phyloP scores from a whole-genome alignment of 1,140 invertebrate species.

The Nephila pilipes region DNA sequence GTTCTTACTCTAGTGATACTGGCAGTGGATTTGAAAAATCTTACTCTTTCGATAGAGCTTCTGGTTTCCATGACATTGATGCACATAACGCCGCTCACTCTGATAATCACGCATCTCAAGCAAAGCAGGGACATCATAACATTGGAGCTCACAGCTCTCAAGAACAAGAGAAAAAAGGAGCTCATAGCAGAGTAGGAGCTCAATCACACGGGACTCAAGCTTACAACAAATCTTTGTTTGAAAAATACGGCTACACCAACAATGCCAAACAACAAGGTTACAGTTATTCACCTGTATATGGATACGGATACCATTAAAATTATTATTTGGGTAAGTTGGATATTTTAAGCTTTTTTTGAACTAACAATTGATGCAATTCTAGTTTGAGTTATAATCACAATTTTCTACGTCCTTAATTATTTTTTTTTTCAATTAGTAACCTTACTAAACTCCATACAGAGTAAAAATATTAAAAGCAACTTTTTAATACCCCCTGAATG shows the following conservation, averaged over 20 bases:
- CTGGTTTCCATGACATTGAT: conserved; percentile 61
- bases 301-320: conserved; percentile 67
- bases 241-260: conserved; percentile 69
- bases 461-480: too few relatives aligned
- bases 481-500: too few relatives aligned
- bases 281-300: conserved; percentile 70
- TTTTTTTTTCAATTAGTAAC: too few relatives aligned
- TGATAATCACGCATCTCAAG: not conserved
- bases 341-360: too few relatives aligned
- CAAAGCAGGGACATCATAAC: conserved; percentile 55
- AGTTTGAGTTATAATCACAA: too few relatives aligned
- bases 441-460: too few relatives aligned
- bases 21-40: conserved; percentile 73
- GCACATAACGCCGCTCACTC: conserved; percentile 6
- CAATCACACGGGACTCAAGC: not conserved
- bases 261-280: conserved; percentile 49
- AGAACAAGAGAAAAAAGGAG: conserved; percentile 25
- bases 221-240: conserved; percentile 35
- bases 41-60: conserved; percentile 64
- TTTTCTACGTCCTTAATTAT: too few relatives aligned
- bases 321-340: not conserved
- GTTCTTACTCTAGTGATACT: conserved; percentile 70
- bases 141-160: conserved; percentile 41
- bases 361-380: too few relatives aligned
- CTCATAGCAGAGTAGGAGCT: conserved; percentile 3